Conservation (phyloP, 2,888 invertebrate species). For the Rapana venosa region DNA sequence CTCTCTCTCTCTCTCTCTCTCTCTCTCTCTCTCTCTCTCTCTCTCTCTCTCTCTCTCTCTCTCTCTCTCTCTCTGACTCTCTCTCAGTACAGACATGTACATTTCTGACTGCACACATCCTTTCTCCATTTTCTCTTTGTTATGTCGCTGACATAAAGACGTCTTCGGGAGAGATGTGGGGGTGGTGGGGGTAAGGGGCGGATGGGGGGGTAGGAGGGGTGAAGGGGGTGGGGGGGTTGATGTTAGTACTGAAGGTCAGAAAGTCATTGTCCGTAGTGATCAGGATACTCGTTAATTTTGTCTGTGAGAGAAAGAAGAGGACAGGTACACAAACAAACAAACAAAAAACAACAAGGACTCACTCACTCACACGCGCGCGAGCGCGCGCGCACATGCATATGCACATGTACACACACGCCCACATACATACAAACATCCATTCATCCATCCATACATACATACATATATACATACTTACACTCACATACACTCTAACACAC, state of each 20-base stretch:
- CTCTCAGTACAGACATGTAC: too few species aligned
- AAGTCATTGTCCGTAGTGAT: too few species aligned
- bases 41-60: constrained; percentile 1
- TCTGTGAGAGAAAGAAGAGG: too few species aligned
- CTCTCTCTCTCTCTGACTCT: background rate
- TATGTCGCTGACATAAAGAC: background rate
- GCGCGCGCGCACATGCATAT: background rate
- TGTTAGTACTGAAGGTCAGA: too few species aligned
- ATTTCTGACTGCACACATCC: background rate
- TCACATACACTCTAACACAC: too few species aligned
- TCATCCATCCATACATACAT: too few species aligned
- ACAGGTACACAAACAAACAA: too few species aligned
- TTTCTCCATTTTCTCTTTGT: background rate
- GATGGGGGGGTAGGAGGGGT: too few species aligned
- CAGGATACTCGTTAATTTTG: too few species aligned
- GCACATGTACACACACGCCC: background rate
- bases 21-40: constrained; percentile 1
- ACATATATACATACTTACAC: too few species aligned
- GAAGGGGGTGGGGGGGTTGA: too few species aligned
- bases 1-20: background rate
- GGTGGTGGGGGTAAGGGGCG: too few species aligned
- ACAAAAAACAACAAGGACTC: background rate
- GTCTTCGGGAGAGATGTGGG: background rate
- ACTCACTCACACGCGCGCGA: background rate
- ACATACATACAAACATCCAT: background rate